Base-by-base conservation (phyloP, 1,140 invertebrate species). In the Theocolax elegans region DNA sequence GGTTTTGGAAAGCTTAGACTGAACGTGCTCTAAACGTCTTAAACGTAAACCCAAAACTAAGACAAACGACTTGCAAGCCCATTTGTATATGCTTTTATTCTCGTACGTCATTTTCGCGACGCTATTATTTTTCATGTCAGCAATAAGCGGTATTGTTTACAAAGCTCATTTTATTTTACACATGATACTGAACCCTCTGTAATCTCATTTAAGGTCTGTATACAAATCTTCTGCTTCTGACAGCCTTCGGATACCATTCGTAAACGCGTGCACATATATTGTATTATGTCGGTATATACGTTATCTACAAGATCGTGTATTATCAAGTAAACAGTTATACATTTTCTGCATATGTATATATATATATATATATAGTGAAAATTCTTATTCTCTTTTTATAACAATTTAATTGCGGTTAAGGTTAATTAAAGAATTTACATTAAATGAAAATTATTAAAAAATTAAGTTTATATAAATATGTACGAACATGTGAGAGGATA, bases 1-100 rank as follows among this genome's bases (percentile, higher is more conserved):
- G 51, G 51, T 35, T 27, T 21, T 23, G 23, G 23, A 54, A 54
- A 54, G 25, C 51, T 25, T 3, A 15, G 27, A n/a, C n/a, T 7
- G 35, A 35, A 29, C 51, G 29, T 31, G 13, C n/a, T 54, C 29
- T 54, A 54, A 54, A 54, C 51, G 35, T 54, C 13, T 35, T n/a
- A 54, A 54, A 35, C 29, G 1, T 54, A 54, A 54, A 54, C 51
- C 10, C 10, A 29, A 19, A 35, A 54, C 51, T 17, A 54, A 54
- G 51, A 35, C 51, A 54, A 21, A 51, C 49, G 27, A 54, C 15
- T n/a, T n/a, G n/a, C 9, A 3, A 44, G 7, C 12, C 35, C 27
- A 19, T 54, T 54, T 19, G 51, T 3, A 38, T 15, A 54, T 54
- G 29, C 29, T 35, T 29, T 27, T 35, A 31, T 31, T 7, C 29